phyloP scores from a whole-genome alignment of 2,888 invertebrate genomes.

The Galerucella pusilla region DNA sequence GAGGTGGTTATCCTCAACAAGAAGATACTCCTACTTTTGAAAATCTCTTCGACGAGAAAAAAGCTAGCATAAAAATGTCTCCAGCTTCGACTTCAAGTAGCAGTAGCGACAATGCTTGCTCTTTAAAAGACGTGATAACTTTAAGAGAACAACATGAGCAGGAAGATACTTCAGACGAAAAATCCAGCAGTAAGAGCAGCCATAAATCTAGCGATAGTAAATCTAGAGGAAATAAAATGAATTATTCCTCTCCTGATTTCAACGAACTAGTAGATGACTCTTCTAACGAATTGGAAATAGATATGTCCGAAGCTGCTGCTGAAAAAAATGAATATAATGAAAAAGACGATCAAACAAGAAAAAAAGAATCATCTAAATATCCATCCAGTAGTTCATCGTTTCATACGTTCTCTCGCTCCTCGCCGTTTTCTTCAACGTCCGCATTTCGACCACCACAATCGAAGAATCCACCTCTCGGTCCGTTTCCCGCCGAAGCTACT shows the following conservation, averaged over 20 bases:
- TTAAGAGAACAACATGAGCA: slow-evolving; percentile 61
- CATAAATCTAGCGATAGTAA: slow-evolving; percentile 43
- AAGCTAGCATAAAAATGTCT: slow-evolving; percentile 72
- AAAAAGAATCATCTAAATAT: slow-evolving; percentile 60
- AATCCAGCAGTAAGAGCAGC: slow-evolving; percentile 52
- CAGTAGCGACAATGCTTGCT: slow-evolving; percentile 73
- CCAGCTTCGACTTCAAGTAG: slow-evolving; percentile 73
- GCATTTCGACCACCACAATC: slow-evolving; percentile 79
- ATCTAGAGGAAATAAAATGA: slow-evolving; percentile 43
- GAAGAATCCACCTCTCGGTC: slow-evolving; percentile 66
- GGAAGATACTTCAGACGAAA: slow-evolving; percentile 51
- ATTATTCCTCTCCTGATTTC: slow-evolving; percentile 80
- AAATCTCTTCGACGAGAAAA: slow-evolving; percentile 86
- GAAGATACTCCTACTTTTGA: slow-evolving; percentile 86
- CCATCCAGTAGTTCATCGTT: slow-evolving; percentile 64
- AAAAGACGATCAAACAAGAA: slow-evolving; percentile 65
- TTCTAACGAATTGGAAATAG: slow-evolving; percentile 82
- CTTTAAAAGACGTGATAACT: slow-evolving; percentile 75
- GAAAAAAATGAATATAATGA: slow-evolving; percentile 74
- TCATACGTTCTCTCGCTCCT: slow-evolving; percentile 60
- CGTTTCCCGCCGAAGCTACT: slow-evolving; percentile 77
- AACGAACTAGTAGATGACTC: slow-evolving; percentile 82
- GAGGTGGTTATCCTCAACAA: slow-evolving; percentile 74
- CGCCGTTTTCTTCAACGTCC: slow-evolving; percentile 76
- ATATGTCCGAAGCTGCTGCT: slow-evolving; percentile 78